Base-by-base conservation (phyloP, 2,888 invertebrate species). In the Chymomyza procnemis region DNA sequence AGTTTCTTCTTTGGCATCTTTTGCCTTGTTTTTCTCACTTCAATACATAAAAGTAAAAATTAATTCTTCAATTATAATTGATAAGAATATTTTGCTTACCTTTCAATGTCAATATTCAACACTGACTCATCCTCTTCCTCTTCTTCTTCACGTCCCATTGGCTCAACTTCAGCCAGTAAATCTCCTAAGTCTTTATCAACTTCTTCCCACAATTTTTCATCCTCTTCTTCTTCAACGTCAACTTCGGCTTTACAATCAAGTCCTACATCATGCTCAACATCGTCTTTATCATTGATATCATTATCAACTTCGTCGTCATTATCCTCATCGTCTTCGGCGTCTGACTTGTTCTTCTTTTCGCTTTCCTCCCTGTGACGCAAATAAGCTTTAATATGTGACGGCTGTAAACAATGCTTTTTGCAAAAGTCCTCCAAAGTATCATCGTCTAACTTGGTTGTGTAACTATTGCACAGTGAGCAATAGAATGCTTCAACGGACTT, bases 161-260 rank as follows among this genome's bases (percentile, higher is more conserved):
- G 92, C 74, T 94, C 94, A 30, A 93, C 94, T 88, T 94, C 94
- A 14, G 95, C 93, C 46, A 96, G 91, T 63, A 96, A 92, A 85
- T 95, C 95, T 4, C 95, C 95, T 69, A 96, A 92, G 89, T 95
- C 95, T 87, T 96, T 96, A 88, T 96, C 95, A 34, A 96, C 95
- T 89, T 95, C 95, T 26, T 95, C 95, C 96, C 96, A 96, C 65
- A 95, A 86, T 84, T 95, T 95, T 79, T 95, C 95, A 78, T 94
- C 94, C 1, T 94, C 94, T 94, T 94, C 95, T 71, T 94, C 87
- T 81, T 94, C 94, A 80, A 94, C 94, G 73, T 93, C 94, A 72
- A 91, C 93, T 34, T 92, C 91, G 12, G 90, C 93, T 50, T 91
- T 76, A 30, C 16, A 66, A 34, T 65, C 19, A 18, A 12, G 34